These are phyloP conservation scores for Sebastes oblongus DNA, from an alignment of 2,797 vertebrate genomes.

Conservation along the genomic window DNA sequence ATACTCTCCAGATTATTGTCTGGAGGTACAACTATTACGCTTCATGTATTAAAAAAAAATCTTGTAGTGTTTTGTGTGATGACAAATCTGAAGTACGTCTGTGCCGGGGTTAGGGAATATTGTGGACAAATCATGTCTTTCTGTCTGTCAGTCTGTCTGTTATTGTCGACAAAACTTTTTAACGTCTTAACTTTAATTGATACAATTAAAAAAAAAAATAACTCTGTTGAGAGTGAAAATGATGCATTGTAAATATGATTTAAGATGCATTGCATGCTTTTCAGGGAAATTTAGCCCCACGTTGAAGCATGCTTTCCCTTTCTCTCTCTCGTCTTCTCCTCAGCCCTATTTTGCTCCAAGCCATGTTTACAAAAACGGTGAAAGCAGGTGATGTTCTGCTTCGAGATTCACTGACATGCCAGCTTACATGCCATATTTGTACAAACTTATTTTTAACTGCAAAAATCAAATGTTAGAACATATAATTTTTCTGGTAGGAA, in stretches of 20 bases:
- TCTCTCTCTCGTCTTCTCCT: slow-evolving; percentile 55
- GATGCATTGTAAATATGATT: slow-evolving; percentile 79
- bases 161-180: slow-evolving; percentile 73
- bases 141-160: slow-evolving; percentile 67
- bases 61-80: slow-evolving; percentile 70
- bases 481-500: slow-evolving; percentile 57
- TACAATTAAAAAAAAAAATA: slow-evolving; percentile 20
- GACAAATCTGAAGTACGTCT: slow-evolving; percentile 51
- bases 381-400: slow-evolving; percentile 76
- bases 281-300: slow-evolving; percentile 68
- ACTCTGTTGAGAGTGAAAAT: slow-evolving; percentile 54
- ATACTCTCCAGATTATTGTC: not conserved
- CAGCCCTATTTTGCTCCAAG: slow-evolving; percentile 78
- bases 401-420: slow-evolving; percentile 80
- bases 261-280: slow-evolving; percentile 80
- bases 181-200: slow-evolving; percentile 72
- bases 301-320: slow-evolving; percentile 73
- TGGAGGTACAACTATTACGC: slow-evolving; percentile 4
- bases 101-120: slow-evolving; percentile 46
- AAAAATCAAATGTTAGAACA: slow-evolving; percentile 58
- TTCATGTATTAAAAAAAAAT: slow-evolving; percentile 51
- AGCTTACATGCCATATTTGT: slow-evolving; percentile 85
- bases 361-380: slow-evolving; percentile 86
- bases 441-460: slow-evolving; percentile 80
- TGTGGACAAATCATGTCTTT: slow-evolving; percentile 59